A percentile compares a stretch with the other conserved stretches of the same genome.
phyloP scores from a whole-genome alignment of 2,888 invertebrate species.

The Parnassius apollo region DNA sequence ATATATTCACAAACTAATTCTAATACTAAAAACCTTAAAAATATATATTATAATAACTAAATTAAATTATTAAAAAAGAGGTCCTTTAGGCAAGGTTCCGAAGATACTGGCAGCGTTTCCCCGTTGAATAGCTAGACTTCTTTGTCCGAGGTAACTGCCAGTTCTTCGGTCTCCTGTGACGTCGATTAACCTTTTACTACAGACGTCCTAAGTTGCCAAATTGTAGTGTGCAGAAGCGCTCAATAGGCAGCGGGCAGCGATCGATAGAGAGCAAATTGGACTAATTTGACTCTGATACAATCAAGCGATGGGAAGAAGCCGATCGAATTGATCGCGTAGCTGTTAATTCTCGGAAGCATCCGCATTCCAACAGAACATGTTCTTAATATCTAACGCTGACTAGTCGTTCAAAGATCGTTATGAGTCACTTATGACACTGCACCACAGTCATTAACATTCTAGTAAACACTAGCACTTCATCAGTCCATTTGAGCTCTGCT shows the following conservation, averaged over 20 bases:
- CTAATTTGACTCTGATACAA: constrained; percentile 38
- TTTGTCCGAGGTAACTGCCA: too few species aligned
- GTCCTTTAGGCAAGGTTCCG: too few species aligned
- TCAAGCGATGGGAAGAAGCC: constrained; percentile 38
- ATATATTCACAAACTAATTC: too few species aligned
- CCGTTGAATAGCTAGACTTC: too few species aligned
- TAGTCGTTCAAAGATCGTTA: constrained; percentile 44
- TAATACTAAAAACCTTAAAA: too few species aligned
- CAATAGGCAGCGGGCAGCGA: constrained; percentile 1
- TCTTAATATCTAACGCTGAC: constrained; percentile 57
- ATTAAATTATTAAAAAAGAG: too few species aligned
- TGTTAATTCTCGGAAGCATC: constrained; percentile 64
- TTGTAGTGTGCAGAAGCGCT: not conserved
- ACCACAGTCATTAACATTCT: constrained; percentile 69
- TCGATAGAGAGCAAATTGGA: constrained; percentile 29
- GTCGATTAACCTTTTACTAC: too few species aligned
- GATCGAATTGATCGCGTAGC: constrained; percentile 48
- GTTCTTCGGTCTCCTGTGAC: too few species aligned
- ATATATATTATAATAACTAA: too few species aligned
- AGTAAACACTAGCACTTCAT: constrained; percentile 55
- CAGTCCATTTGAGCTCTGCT: constrained; percentile 41
- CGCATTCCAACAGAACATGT: constrained; percentile 73
- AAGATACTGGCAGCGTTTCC: too few species aligned
- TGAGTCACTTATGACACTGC: constrained; percentile 72
- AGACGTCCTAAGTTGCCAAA: not conserved